A percentile compares a stretch with the other conserved stretches of the same genome.
These are phyloP conservation scores for Nyleta sp. DNA, from an alignment of 2,888 invertebrate genomes.

Conservation along the genomic window DNA sequence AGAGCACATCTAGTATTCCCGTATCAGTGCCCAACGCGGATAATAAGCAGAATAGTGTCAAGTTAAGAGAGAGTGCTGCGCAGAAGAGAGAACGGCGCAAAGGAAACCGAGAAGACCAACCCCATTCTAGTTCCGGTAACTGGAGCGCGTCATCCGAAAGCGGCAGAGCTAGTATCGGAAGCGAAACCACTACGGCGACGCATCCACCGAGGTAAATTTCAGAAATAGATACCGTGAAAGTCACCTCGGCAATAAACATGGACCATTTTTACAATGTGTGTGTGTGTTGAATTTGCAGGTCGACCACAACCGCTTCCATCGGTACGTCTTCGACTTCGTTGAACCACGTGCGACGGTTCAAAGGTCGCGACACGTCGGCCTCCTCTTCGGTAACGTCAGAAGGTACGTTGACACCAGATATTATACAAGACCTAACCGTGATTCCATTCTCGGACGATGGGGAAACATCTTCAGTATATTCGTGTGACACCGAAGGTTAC, in stretches of 20 bases:
- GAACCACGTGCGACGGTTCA: slow-evolving; percentile 79
- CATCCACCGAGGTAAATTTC: slow-evolving; percentile 78
- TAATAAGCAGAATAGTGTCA: slow-evolving; percentile 84
- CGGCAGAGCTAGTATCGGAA: slow-evolving; percentile 92
- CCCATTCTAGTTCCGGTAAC: slow-evolving; percentile 95
- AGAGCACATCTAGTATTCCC: slow-evolving; percentile 77
- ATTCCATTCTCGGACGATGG: slow-evolving; percentile 87
- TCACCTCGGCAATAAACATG: too few relatives aligned
- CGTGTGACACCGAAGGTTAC: slow-evolving; percentile 98
- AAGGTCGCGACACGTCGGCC: slow-evolving; percentile 86
- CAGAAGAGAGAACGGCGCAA: slow-evolving; percentile 88
- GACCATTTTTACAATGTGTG: too few relatives aligned
- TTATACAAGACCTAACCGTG: slow-evolving; percentile 88
- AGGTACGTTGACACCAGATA: slow-evolving; percentile 92
- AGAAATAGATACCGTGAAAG: background rate
- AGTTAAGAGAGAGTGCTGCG: slow-evolving; percentile 89
- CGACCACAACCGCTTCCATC: slow-evolving; percentile 80
- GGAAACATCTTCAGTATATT: slow-evolving; percentile 95
- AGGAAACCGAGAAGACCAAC: slow-evolving; percentile 89
- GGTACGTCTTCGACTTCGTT: slow-evolving; percentile 82
- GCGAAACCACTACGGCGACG: slow-evolving; percentile 89
- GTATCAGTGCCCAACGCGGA: slow-evolving; percentile 74
- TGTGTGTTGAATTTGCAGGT: slow-evolving; percentile 74
- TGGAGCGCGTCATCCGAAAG: slow-evolving; percentile 98
- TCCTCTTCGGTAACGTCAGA: slow-evolving; percentile 93